Conservation (phyloP, 2,888 invertebrate genomes). For the Paralinhomoeus sp. region DNA sequence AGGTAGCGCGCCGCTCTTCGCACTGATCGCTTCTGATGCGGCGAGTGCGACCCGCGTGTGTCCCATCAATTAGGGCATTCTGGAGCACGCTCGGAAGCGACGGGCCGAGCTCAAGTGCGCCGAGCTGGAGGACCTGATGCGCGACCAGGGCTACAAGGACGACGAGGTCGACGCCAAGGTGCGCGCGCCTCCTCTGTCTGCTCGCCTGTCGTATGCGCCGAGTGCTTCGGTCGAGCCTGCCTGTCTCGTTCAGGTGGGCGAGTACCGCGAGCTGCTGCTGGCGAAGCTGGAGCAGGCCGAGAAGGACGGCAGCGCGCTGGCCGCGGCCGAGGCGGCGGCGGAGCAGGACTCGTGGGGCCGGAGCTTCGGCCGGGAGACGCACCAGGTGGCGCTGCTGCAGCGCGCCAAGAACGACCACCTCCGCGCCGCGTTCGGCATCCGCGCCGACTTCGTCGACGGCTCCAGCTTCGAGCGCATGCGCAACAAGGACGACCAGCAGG, state of each 20-base stretch:
- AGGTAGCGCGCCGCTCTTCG: too few relatives aligned
- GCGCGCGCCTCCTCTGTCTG: too few relatives aligned
- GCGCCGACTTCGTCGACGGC: slow-evolving; percentile 75
- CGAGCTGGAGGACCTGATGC: slow-evolving; percentile 74
- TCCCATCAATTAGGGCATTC: too few relatives aligned
- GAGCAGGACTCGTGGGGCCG: slow-evolving; percentile 9
- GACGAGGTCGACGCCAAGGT: slow-evolving; percentile 68
- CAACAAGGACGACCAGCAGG: too few relatives aligned
- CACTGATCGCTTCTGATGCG: too few relatives aligned
- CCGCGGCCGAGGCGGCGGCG: slow-evolving; percentile 8
- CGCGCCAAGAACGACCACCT: slow-evolving; percentile 78
- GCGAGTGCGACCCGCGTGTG: too few relatives aligned
- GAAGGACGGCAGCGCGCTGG: too few relatives aligned
- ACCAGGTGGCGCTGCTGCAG: slow-evolving; percentile 83
- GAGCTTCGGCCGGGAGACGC: slow-evolving; percentile 55
- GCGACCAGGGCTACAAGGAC: slow-evolving; percentile 51
- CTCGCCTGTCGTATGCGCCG: too few relatives aligned
- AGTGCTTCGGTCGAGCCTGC: too few relatives aligned
- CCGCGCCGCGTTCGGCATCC: slow-evolving; percentile 78
- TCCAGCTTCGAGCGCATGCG: slow-evolving; percentile 53
- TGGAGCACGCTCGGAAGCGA: slow-evolving; percentile 81
- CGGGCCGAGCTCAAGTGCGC: slow-evolving; percentile 89
- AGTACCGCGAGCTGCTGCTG: slow-evolving; percentile 56
- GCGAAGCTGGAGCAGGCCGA: slow-evolving; percentile 47
- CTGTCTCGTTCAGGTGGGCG: too few relatives aligned